Evolutionary conservation across 2,888 invertebrate species (phyloP), one percentile per base, ranked within the genome.

Genomic region (Isotomurus palustris): DNA sequence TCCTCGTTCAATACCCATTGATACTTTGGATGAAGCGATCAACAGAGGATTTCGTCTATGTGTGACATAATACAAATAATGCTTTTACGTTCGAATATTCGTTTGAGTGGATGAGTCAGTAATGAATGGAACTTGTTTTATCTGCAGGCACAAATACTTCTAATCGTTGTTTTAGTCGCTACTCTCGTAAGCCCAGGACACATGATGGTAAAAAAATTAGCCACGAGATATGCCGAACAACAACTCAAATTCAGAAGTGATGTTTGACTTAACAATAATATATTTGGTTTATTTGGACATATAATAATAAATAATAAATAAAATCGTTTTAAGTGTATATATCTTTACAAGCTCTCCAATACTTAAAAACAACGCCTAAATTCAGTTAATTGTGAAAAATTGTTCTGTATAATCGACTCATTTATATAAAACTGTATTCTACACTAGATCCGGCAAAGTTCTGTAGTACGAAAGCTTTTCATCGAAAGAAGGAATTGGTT

Each of bases 1-100:
- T 71, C 38, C 64, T 73, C 25, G 56, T 73, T 4, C 73, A 73
- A 52, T 72, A 71, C 54, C 73, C 72, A 1, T 59, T 72, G 2
- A 71, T 72, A 55, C 55, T 70, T 12, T 73, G 73, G 73, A 71
- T 70, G 55, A 66, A 50, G n/a, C 22, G 52, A 44, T 56, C 60
- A 3, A 59, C 66, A 10, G 50, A 53, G 12, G 45, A 56, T 19
- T 54, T 58, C 32, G 12, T 35, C 0, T 29, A 40, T 27, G 69
- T 67, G 58, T 28, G 44, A 38, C 4, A 36, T 32, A 38, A 25
- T 17, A 17, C 35, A 50, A 50, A 36, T 25, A 24, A 40, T 22
- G 21, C 6, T 40, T 27, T 19, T 49, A 35, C 17, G 6, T 28
- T 47, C 8, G 27, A 21, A 22, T 14, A 25, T 24, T 24, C n/a